Conservation (phyloP, 2,797 vertebrate species). For the Cyprinodon diabolis region DNA sequence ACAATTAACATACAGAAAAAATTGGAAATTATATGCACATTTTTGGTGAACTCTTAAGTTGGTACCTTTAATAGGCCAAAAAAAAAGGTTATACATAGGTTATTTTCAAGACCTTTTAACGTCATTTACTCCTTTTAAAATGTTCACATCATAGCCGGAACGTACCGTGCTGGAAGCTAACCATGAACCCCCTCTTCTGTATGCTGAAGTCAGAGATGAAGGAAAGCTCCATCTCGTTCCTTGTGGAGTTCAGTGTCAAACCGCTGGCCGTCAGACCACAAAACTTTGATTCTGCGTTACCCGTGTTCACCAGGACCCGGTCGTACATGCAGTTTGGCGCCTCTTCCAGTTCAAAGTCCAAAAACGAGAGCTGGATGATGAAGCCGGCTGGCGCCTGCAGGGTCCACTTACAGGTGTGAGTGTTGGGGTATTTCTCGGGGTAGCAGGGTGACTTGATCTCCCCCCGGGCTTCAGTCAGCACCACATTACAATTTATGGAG, state of each 20-base stretch:
- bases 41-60: background rate
- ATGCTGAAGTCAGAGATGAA: conserved; percentile 96
- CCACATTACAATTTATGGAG: conserved; percentile 81
- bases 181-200: conserved; percentile 94
- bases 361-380: conserved; percentile 92
- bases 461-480: conserved; percentile 83
- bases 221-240: conserved; percentile 89
- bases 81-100: too few species aligned
- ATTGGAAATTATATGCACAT: background rate
- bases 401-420: conserved; percentile 87
- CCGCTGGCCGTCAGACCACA: conserved; percentile 94
- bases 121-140: background rate
- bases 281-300: conserved; percentile 82
- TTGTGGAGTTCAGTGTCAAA: conserved; percentile 92
- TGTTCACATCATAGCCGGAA: conserved; percentile 15
- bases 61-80: background rate
- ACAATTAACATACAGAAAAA: background rate
- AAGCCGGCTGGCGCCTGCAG: conserved; percentile 90
- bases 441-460: conserved; percentile 92
- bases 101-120: too few species aligned
- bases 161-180: conserved; percentile 93
- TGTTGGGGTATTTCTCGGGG: conserved; percentile 89
- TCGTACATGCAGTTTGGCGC: conserved; percentile 94
- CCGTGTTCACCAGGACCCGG: conserved; percentile 85
- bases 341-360: conserved; percentile 96